Evolutionary conservation across 2,888 invertebrate genomes (phyloP).

Genomic region (Elmis aenea): DNA sequence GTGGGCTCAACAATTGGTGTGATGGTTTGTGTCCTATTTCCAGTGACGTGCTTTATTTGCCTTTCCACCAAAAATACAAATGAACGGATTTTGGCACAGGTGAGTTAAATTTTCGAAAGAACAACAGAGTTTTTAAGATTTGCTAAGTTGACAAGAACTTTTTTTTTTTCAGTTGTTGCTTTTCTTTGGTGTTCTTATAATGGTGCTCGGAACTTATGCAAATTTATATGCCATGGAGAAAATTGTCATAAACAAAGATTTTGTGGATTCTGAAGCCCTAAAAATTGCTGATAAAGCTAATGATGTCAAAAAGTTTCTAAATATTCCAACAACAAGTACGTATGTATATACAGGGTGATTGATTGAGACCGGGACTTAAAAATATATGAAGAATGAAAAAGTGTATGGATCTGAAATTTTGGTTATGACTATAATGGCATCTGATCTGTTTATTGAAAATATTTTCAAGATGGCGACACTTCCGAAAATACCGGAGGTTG

Average conservation of each 20-base stretch:
- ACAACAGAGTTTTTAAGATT: not conserved
- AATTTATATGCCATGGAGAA: conserved; percentile 73
- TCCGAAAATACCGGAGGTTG: no score
- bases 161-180: conserved; percentile 61
- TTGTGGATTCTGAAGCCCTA: conserved; percentile 42
- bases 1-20: conserved; percentile 95
- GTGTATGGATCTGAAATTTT: no score
- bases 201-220: conserved; percentile 87
- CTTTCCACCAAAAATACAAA: conserved; percentile 80
- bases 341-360: no score
- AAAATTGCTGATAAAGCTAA: conserved; percentile 41
- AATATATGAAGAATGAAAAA: no score
- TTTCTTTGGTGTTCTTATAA: conserved; percentile 75
- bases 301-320: conserved; percentile 9
- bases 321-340: conserved; percentile 8
- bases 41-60: conserved; percentile 82
- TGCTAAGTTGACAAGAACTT: conserved; percentile 1
- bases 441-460: no score
- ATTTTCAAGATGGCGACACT: no score
- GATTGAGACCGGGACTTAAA: no score
- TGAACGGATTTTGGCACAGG: conserved; percentile 78
- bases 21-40: conserved; percentile 87
- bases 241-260: conserved; percentile 27
- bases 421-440: no score
- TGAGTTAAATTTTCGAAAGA: conserved; percentile 40